Evolutionary conservation across 2,113 vertebrate species (phyloP), one percentile per base, ranked within the genome.

Genomic region (Myocastor coypus): DNA sequence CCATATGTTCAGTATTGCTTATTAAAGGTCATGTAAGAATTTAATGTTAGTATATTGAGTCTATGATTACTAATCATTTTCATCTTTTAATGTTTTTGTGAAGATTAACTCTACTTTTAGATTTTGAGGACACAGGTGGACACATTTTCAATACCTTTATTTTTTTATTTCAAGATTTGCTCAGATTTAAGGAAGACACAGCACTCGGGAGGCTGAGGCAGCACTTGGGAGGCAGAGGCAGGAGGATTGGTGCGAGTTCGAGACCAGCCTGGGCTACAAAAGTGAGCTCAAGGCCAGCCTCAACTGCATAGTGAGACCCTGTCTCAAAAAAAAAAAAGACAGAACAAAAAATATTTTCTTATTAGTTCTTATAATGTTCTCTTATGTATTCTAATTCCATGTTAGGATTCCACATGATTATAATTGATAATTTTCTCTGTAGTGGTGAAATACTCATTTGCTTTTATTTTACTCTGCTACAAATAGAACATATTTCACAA

Each of bases 381-480:
- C 19, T 82, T 3, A 30, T 83, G 10, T 3, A 88, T 92, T 19
- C 26, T 94, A 69, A 37, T 52, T 16, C 22, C 37, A 4, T 71
- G 16, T 30, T 89, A 83, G 26, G n/a, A 69, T 73, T 83, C 2
- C 30, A 90, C 34, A 61, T 34, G 0, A 86, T 89, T 94, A 86
- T 61, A 69, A 91, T 64, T 87, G 85, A 46, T 69, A 61, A 28
- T 30, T 75, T 96, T 88, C 68, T 95, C 46, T 84, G 68, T 83
- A 91, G 34, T 83, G 50, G 73, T 81, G 55, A 80, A 92, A 59
- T 37, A 83, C 11, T 89, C 37, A 81, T 63, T 93, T 92, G 40
- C 32, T 68, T 89, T 90, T 83, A n/a, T 22, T 97, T 89, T 42
- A 69, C n/a, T 80, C 8, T 75, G 57, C 34, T 68, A 64, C 95